A percentile compares a stretch with the other conserved stretches of the same genome.
Conservation (phyloP, 2,888 invertebrate species). For the Catocala nupta region DNA sequence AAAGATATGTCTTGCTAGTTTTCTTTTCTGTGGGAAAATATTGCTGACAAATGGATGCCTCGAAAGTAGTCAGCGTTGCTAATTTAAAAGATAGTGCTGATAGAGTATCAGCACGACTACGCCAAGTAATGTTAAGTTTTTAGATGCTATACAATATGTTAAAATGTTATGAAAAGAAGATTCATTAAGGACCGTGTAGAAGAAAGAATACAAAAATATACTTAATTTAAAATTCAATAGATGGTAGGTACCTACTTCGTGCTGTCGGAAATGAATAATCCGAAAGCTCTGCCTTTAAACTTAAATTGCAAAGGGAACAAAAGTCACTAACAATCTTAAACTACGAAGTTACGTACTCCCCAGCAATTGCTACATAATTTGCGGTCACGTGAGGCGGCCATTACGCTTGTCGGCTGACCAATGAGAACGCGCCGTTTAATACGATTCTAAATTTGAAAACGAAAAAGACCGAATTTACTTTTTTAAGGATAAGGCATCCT, state of each 20-base stretch:
- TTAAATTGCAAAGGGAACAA: constrained; percentile 50
- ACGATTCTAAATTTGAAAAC: constrained; percentile 78
- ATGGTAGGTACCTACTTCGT: constrained; percentile 31
- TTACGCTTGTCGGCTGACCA: constrained; percentile 75
- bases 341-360: constrained; percentile 67
- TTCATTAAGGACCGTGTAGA: not conserved
- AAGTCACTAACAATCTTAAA: constrained; percentile 61
- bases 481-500: constrained; percentile 7
- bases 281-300: constrained; percentile 44
- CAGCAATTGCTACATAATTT: constrained; percentile 79
- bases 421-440: constrained; percentile 79
- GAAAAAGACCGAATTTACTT: constrained; percentile 45
- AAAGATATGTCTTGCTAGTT: too few species aligned
- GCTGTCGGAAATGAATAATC: constrained; percentile 44
- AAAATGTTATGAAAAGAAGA: too few species aligned
- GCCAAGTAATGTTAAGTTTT: too few species aligned
- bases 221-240: constrained; percentile 15
- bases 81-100: too few species aligned
- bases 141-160: too few species aligned
- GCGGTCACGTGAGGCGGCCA: constrained; percentile 85
- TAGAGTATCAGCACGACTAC: too few species aligned
- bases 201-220: constrained; percentile 8
- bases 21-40: too few species aligned
- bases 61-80: too few species aligned
- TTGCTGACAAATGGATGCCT: too few species aligned